phyloP scores from a whole-genome alignment of 30 jellyfish, hydroid and myxozoan species.

The Nemopilema nomurai region DNA sequence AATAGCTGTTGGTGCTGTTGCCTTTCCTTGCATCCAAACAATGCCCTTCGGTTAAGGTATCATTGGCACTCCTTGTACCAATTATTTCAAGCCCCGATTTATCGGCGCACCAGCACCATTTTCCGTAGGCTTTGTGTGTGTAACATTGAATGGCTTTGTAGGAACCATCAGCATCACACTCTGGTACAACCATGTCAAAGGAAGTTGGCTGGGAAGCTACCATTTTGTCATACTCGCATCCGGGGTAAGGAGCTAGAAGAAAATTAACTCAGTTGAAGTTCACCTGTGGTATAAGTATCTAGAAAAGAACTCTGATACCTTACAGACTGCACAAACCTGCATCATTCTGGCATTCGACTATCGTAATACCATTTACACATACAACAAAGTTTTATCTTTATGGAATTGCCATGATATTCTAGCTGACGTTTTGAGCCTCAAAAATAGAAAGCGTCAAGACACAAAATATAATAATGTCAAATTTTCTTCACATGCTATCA shows the following conservation, averaged over 20 bases:
- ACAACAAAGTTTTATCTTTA: too few species aligned
- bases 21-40: conserved; percentile 70
- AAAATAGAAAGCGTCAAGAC: too few species aligned
- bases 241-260: conserved; percentile 46
- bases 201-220: conserved; percentile 89
- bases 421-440: too few species aligned
- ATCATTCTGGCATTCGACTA: too few species aligned
- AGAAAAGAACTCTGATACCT: too few species aligned
- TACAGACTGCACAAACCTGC: too few species aligned
- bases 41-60: conserved; percentile 67
- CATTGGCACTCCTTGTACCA: conserved; percentile 84
- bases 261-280: background rate
- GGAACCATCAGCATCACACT: conserved; percentile 86
- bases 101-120: conserved; percentile 99
- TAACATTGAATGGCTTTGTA: conserved; percentile 93
- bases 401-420: too few species aligned
- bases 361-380: too few species aligned
- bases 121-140: conserved; percentile 74
- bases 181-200: conserved; percentile 91
- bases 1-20: conserved; percentile 71
- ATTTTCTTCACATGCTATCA: too few species aligned
- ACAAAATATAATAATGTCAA: too few species aligned
- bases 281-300: background rate
- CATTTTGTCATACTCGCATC: conserved; percentile 80
- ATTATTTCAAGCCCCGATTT: conserved; percentile 81